A percentile compares a stretch with the other conserved stretches of the same genome.
Evolutionary conservation across 2,113 vertebrate species (phyloP).

Genomic region (Rhinopomastus cyanomelas): DNA sequence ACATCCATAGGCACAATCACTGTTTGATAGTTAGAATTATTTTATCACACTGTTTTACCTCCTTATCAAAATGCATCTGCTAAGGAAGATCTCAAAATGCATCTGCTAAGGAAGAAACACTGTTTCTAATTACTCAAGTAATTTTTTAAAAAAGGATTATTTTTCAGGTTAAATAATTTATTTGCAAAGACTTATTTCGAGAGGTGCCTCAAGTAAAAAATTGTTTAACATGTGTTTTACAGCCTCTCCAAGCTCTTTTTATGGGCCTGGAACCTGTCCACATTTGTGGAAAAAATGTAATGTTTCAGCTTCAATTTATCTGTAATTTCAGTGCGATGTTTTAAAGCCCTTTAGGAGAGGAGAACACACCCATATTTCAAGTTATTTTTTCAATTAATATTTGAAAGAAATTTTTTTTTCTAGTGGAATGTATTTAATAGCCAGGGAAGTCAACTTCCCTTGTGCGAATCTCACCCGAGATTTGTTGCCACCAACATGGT

Average conservation of each 20-base stretch:
- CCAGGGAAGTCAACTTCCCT: not conserved
- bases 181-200: conserved; percentile 23
- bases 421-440: not conserved
- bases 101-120: conserved; percentile 2
- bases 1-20: not conserved
- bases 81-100: not conserved
- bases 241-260: conserved; percentile 40
- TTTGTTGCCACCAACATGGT: not conserved
- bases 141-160: fast-evolving
- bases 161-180: not conserved
- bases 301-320: conserved; percentile 39
- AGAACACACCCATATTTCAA: not conserved
- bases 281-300: conserved; percentile 40
- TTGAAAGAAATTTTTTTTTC: not conserved
- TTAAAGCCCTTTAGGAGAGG: not conserved
- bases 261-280: conserved; percentile 36
- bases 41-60: not conserved
- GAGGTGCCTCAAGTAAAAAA: conserved; percentile 45
- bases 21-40: not conserved
- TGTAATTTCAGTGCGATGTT: not conserved
- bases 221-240: conserved; percentile 48
- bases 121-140: not conserved
- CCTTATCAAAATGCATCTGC: not conserved
- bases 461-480: not conserved
- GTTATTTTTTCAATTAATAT: not conserved